phyloP scores from a whole-genome alignment of 2,888 invertebrate species.

The Eupithecia subfuscata region DNA sequence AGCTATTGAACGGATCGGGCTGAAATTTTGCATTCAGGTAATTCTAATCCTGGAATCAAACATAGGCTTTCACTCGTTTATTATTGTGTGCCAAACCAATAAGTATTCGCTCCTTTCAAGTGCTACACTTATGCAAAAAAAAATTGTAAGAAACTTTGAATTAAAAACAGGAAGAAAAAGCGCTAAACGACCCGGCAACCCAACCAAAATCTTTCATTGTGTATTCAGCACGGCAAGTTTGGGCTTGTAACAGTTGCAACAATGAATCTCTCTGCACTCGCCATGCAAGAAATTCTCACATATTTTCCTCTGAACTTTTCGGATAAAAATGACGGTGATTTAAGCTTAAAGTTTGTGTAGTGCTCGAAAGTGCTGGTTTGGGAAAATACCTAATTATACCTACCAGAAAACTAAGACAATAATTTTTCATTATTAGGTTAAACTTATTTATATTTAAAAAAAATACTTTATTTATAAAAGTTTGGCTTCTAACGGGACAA shows the following conservation, averaged over 20 bases:
- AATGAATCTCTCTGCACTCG: slow-evolving; percentile 12
- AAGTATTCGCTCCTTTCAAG: too few relatives aligned
- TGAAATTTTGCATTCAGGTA: too few relatives aligned
- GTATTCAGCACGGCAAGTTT: slow-evolving; percentile 3
- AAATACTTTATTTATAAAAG: too few relatives aligned
- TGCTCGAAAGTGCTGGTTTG: background rate
- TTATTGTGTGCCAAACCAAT: too few relatives aligned
- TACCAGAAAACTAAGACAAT: background rate
- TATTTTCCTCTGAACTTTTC: background rate
- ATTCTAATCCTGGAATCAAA: too few relatives aligned
- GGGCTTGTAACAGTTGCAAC: slow-evolving; percentile 9
- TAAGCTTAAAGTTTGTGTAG: background rate
- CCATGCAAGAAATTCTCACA: slow-evolving; percentile 11
- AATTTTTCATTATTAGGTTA: background rate
- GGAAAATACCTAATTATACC: background rate
- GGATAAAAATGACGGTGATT: background rate
- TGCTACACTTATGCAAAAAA: background rate
- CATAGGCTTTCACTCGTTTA: too few relatives aligned
- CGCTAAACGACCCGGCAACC: background rate
- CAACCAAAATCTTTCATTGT: slow-evolving; percentile 2
- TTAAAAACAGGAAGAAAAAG: background rate
- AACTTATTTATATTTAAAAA: too few relatives aligned
- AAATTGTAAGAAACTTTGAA: background rate
- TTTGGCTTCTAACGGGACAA: too few relatives aligned
- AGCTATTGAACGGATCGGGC: too few relatives aligned